phyloP scores from a whole-genome alignment of 2,113 vertebrate genomes.

The Apodemus sylvaticus region DNA sequence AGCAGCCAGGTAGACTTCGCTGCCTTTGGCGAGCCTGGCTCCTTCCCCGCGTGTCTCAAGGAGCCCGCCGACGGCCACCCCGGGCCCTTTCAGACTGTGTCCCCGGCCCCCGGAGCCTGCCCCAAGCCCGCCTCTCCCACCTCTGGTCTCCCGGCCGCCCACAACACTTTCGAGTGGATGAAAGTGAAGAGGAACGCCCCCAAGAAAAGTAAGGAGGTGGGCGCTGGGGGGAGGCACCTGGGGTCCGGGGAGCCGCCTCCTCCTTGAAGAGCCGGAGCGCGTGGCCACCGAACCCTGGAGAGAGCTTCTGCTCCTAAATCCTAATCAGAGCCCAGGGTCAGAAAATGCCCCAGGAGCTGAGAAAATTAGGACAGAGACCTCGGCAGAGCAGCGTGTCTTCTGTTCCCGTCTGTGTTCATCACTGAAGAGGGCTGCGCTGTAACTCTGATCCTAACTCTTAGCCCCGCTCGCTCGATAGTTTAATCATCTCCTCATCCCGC shows the following conservation, averaged over 20 bases:
- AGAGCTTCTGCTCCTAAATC: neutral
- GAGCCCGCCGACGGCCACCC: conserved; percentile 76
- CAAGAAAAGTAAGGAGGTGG: conserved; percentile 83
- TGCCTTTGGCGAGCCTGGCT: conserved; percentile 66
- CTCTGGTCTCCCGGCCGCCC: conserved; percentile 66
- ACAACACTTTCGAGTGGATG: conserved; percentile 87
- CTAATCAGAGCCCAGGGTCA: neutral
- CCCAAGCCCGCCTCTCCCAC: conserved; percentile 68
- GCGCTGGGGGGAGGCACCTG: neutral
- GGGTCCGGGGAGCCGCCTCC: neutral
- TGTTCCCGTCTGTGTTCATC: neutral
- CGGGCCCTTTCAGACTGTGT: conserved; percentile 75
- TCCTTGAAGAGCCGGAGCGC: neutral
- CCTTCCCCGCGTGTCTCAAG: conserved; percentile 69
- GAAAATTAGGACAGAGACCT: neutral
- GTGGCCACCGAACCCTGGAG: neutral
- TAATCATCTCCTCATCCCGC: neutral
- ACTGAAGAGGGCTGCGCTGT: neutral
- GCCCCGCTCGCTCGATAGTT: neutral
- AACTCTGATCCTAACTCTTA: neutral
- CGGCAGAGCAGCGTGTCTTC: neutral
- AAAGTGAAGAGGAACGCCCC: conserved; percentile 85
- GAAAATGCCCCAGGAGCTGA: neutral
- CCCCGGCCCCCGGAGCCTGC: conserved; percentile 75
- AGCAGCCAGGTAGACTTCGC: conserved; percentile 75